These are phyloP conservation scores for Hypselothyrea guttata DNA, from an alignment of 2,888 invertebrate species.

Conservation along the genomic window DNA sequence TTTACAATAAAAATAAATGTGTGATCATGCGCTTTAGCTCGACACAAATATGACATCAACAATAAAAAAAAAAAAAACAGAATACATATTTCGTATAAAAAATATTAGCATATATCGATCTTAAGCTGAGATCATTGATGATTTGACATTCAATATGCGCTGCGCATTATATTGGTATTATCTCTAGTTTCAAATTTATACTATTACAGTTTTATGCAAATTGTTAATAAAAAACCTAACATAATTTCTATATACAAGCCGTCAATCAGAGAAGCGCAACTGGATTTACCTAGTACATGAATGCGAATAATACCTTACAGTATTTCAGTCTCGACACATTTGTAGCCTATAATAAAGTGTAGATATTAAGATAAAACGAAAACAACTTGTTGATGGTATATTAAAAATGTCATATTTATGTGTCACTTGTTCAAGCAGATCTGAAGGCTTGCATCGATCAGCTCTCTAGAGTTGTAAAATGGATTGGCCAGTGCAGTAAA, in stretches of 20 bases:
- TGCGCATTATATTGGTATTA: neutral
- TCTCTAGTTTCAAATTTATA: neutral
- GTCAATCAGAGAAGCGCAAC: too few species aligned
- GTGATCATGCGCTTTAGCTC: neutral
- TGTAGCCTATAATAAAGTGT: too few species aligned
- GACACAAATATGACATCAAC: constrained; percentile 21
- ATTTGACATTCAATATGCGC: neutral
- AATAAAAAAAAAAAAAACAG: neutral
- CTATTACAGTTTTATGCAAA: neutral
- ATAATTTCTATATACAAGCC: too few species aligned
- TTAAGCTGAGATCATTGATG: constrained; percentile 31
- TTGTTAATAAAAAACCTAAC: neutral
- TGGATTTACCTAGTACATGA: too few species aligned
- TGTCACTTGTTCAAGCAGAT: constrained; percentile 20
- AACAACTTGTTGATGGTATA: constrained; percentile 27
- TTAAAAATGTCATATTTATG: constrained; percentile 55
- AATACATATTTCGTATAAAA: neutral
- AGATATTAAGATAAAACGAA: constrained; percentile 23
- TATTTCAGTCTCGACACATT: too few species aligned
- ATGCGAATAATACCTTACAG: too few species aligned
- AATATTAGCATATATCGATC: constrained; percentile 3
- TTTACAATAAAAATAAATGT: constrained; percentile 2
- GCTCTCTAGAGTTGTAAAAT: constrained; percentile 42
- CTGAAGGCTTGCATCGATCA: neutral
- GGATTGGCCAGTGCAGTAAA: constrained; percentile 29